Base-by-base conservation (phyloP, 2,888 invertebrate genomes). In the Synanthedon tipuliformis region DNA sequence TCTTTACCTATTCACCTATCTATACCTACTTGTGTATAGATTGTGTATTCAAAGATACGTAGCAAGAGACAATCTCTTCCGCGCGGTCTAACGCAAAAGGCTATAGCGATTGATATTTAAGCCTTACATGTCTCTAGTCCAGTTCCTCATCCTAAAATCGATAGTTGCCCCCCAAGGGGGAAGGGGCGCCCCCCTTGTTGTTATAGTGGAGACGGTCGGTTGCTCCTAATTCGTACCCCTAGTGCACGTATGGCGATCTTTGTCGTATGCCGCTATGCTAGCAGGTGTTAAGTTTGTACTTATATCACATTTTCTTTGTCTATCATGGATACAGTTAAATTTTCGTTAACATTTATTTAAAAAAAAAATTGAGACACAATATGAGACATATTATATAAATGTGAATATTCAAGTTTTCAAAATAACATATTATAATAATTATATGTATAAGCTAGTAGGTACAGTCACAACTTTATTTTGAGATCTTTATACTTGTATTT, bases 101-200 rank as follows among this genome's bases (percentile, higher is more conserved):
- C 75, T 75, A 78, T 75, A 79, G 71, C 73, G 76, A 77, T 82
- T 79, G 81, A 83, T 81, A 81, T 85, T 84, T 81, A 83, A 83
- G 81, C 79, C 71, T 78, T 75, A 80, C 83, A 83, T 83, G 84
- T 85, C 85, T 85, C 85, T 69, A 81, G 85, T 84, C 84, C 83
- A 73, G 81, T 82, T 84, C 74, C 86, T 87, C 86, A 87, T 85
- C 82, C 78, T 49, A 78, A 82, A 87, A 87, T 87, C 86, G 84
- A 86, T 87, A 86, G 73, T 71, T 66, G 65, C 72, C 74, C 77
- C 75, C 71, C 59, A 59, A 60, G 34, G 34, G 67, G 73, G 74
- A 69, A 64, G 65, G 50, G 53, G 50, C 41, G 49, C 48, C 56
- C 74, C 72, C 73, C 81, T 75, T 71, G 77, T 76, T 78, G 81